Percentiles rank a stretch among this genome's conserved stretches.
Conservation (phyloP, 2,888 invertebrate genomes). For the Ptychoptera albimana region DNA sequence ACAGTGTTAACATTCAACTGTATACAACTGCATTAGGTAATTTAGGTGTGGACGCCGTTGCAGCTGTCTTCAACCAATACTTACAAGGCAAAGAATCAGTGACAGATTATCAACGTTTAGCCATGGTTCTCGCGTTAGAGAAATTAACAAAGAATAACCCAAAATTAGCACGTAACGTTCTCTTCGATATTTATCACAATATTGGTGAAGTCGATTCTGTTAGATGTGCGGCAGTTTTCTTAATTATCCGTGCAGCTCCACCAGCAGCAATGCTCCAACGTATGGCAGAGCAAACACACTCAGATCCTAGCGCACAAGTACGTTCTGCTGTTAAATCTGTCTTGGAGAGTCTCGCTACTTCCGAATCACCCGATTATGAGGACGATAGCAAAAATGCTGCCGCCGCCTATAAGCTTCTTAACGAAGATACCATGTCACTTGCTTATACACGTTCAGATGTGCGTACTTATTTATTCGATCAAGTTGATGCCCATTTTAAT, state of each 20-base stretch:
- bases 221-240: conserved; percentile 44
- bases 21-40: conserved; percentile 49
- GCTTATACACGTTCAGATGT: conserved; percentile 35
- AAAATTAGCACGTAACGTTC: conserved; percentile 35
- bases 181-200: conserved; percentile 51
- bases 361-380: conserved; percentile 29
- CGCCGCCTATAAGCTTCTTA: conserved; percentile 1
- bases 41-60: conserved; percentile 42
- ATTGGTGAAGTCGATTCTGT: conserved; percentile 46
- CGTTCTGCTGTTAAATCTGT: conserved; percentile 46
- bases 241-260: conserved; percentile 43
- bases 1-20: conserved; percentile 40
- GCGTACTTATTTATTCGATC: conserved; percentile 25
- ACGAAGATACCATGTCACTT: background rate
- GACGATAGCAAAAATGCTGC: conserved; percentile 31
- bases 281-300: conserved; percentile 51
- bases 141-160: conserved; percentile 36
- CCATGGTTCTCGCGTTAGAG: conserved; percentile 42
- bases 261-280: conserved; percentile 45
- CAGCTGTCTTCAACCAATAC: conserved; percentile 46
- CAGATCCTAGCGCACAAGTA: conserved; percentile 45
- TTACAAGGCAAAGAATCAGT: conserved; percentile 40
- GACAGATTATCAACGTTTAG: conserved; percentile 43
- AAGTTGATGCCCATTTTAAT: conserved; percentile 31
- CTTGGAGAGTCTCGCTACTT: conserved; percentile 37